Percentiles rank a stretch among this genome's conserved stretches.
phyloP scores from a whole-genome alignment of 2,888 invertebrate genomes.

The Drosophila prostipennis region DNA sequence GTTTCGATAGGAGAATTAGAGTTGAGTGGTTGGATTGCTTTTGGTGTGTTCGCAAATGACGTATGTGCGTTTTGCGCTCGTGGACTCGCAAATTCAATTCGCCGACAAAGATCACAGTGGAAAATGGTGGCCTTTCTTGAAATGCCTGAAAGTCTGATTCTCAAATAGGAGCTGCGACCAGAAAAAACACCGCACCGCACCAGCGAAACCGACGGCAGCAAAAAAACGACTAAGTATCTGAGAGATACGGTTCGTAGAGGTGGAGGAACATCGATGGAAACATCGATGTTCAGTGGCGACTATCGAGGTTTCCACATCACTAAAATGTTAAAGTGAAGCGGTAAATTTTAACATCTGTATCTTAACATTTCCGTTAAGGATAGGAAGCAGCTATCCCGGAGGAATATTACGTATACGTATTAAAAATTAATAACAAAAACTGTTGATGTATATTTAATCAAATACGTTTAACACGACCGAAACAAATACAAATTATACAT shows the following conservation, averaged over 20 bases:
- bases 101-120: constrained; percentile 61
- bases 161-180: constrained; percentile 54
- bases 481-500: no score
- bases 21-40: constrained; percentile 19
- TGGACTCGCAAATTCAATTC: constrained; percentile 44
- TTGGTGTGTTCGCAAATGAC: constrained; percentile 29
- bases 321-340: not conserved
- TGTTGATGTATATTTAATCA: no score
- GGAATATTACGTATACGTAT: no score
- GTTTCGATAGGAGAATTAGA: constrained; percentile 11
- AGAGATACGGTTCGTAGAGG: constrained; percentile 21
- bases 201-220: constrained; percentile 62
- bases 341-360: no score
- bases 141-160: constrained; percentile 53
- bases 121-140: constrained; percentile 38
- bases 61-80: constrained; percentile 48
- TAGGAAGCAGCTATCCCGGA: no score
- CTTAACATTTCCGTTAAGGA: no score
- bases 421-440: no score
- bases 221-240: constrained; percentile 61
- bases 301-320: not conserved
- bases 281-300: not conserved
- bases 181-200: constrained; percentile 61
- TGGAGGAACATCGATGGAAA: not conserved
- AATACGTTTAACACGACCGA: no score